Evolutionary conservation across 2,797 vertebrate species (phyloP).

Genomic region (Streptopelia turtur): DNA sequence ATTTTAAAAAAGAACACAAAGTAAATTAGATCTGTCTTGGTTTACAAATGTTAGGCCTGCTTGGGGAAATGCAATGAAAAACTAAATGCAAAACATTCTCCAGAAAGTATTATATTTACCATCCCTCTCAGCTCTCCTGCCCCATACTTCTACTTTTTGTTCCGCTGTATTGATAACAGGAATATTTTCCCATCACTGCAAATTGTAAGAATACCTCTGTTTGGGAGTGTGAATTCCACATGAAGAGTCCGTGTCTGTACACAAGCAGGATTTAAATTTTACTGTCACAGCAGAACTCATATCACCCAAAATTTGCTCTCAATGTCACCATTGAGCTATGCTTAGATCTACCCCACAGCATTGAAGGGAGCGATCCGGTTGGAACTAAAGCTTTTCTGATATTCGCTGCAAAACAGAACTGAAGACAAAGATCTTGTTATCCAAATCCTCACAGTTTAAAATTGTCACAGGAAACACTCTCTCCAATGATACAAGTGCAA

Average conservation of each 20-base stretch:
- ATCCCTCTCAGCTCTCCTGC: not conserved
- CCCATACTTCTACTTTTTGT: not conserved
- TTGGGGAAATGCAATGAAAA: not conserved
- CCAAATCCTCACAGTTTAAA: not conserved
- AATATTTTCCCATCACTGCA: not conserved
- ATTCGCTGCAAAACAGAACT: not conserved
- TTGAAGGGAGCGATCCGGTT: not conserved
- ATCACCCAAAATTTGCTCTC: not conserved
- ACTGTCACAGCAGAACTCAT: not conserved
- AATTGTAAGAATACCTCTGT: not conserved
- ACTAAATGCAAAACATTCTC: not conserved
- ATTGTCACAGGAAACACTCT: not conserved
- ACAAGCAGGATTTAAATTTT: not conserved
- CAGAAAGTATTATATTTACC: not conserved
- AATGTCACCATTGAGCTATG: not conserved
- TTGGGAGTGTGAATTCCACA: not conserved
- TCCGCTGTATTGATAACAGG: not conserved
- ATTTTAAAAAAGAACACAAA: not conserved
- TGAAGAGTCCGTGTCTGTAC: not conserved
- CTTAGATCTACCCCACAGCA: not conserved
- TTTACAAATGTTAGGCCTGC: not conserved
- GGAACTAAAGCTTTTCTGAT: not conserved
- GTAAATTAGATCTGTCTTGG: not conserved
- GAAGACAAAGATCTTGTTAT: not conserved
- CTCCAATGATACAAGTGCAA: fast-evolving